Percentiles rank a stretch among this genome's conserved stretches.
Conservation (phyloP, 2,113 vertebrate genomes). For the Hystrix cristata region DNA sequence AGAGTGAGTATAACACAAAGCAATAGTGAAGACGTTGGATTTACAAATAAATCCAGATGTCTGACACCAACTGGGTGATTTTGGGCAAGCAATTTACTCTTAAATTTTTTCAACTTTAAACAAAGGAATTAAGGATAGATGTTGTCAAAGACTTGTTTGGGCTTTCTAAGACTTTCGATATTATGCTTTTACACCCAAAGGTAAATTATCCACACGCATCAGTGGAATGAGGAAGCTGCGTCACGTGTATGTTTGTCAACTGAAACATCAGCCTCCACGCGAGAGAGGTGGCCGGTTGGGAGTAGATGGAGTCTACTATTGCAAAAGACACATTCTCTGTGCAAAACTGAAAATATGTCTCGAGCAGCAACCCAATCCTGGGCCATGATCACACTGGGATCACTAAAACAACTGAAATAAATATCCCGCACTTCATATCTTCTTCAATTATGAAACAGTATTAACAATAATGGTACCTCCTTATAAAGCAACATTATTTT, state of each 20-base stretch:
- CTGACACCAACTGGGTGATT: neutral
- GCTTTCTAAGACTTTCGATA: neutral
- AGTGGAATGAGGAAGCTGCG: neutral
- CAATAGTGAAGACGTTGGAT: neutral
- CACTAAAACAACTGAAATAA: conserved; percentile 40
- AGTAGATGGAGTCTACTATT: neutral
- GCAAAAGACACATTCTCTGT: neutral
- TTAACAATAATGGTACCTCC: neutral
- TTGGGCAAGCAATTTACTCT: neutral
- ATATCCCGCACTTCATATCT: neutral
- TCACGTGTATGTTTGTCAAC: neutral
- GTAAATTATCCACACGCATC: neutral
- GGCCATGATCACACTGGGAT: neutral
- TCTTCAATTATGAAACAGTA: conserved; percentile 11
- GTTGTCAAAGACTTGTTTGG: neutral
- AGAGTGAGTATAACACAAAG: neutral
- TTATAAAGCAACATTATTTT: conserved; percentile 50
- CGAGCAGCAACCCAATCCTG: neutral
- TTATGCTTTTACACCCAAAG: neutral
- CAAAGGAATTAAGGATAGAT: conserved; percentile 5
- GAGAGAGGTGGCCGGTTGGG: neutral
- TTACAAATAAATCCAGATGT: neutral
- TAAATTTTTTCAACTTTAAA: neutral
- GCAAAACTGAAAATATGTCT: conserved; percentile 1
- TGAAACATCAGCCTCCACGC: neutral